Percentiles rank a stretch among this genome's conserved stretches.
These are phyloP conservation scores for Tipula helvola DNA, from an alignment of 2,888 invertebrate species.

Conservation along the genomic window DNA sequence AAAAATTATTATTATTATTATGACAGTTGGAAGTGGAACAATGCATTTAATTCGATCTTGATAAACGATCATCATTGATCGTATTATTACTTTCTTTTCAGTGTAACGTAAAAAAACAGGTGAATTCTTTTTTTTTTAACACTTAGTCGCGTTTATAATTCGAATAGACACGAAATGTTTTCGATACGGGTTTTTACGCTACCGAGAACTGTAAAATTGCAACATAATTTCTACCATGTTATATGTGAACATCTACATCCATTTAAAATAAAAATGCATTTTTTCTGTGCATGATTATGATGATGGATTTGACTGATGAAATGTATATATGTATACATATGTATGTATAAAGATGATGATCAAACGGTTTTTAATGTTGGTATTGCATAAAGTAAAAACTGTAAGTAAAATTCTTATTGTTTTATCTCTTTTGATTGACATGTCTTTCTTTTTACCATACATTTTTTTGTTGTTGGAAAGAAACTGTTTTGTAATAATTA, in stretches of 20 bases:
- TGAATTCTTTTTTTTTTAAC: background rate
- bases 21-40: background rate
- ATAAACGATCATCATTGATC: background rate
- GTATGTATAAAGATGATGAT: background rate
- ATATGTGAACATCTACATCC: background rate
- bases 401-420: constrained; percentile 4
- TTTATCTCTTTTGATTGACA: background rate
- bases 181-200: background rate
- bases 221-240: background rate
- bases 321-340: background rate
- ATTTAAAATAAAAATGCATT: background rate
- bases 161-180: background rate
- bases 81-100: background rate
- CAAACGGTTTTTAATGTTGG: background rate
- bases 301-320: constrained; percentile 4
- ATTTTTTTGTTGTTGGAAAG: background rate
- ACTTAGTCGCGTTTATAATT: background rate
- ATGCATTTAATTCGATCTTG: background rate
- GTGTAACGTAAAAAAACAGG: background rate
- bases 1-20: constrained; percentile 4
- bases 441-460: background rate
- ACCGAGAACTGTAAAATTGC: background rate
- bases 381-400: background rate
- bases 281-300: background rate
- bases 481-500: background rate